phyloP scores from a whole-genome alignment of 2,888 invertebrate species.

The Thereva unica region DNA sequence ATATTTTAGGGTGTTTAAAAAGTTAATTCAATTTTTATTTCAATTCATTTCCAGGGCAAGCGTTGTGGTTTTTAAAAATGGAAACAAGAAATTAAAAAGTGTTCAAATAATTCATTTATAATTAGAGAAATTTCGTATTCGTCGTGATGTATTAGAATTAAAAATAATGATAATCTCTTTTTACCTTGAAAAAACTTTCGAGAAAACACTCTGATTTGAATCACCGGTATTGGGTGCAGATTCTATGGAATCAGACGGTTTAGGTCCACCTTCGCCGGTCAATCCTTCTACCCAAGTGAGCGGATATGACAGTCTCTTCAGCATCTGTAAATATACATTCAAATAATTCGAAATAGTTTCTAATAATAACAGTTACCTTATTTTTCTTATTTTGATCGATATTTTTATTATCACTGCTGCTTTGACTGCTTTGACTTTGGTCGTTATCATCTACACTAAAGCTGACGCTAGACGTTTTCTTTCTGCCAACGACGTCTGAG shows the following conservation, averaged over 20 bases:
- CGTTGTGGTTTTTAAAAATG: slow-evolving; percentile 37
- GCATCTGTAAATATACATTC: slow-evolving; percentile 67
- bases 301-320: slow-evolving; percentile 89
- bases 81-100: slow-evolving; percentile 27
- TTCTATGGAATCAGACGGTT: slow-evolving; percentile 52
- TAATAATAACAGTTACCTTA: slow-evolving; percentile 24
- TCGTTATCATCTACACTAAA: slow-evolving; percentile 67
- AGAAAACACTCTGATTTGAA: slow-evolving; percentile 76
- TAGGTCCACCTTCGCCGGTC: slow-evolving; percentile 71
- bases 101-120: slow-evolving; percentile 14
- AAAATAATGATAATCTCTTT: slow-evolving; percentile 42
- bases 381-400: slow-evolving; percentile 40
- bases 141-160: slow-evolving; percentile 27
- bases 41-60: slow-evolving; percentile 36
- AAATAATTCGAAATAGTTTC: slow-evolving; percentile 14
- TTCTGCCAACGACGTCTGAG: slow-evolving; percentile 58
- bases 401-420: slow-evolving; percentile 29
- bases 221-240: slow-evolving; percentile 60
- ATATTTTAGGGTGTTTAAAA: too few relatives aligned
- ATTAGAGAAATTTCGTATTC: background rate
- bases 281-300: slow-evolving; percentile 90
- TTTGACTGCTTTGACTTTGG: slow-evolving; percentile 40
- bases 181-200: slow-evolving; percentile 90
- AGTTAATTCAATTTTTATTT: slow-evolving; percentile 20
- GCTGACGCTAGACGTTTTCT: slow-evolving; percentile 73